Evolutionary conservation across 1,140 invertebrate genomes (phyloP), one percentile per base, ranked within the genome.

Genomic region (Drosophila bocki): DNA sequence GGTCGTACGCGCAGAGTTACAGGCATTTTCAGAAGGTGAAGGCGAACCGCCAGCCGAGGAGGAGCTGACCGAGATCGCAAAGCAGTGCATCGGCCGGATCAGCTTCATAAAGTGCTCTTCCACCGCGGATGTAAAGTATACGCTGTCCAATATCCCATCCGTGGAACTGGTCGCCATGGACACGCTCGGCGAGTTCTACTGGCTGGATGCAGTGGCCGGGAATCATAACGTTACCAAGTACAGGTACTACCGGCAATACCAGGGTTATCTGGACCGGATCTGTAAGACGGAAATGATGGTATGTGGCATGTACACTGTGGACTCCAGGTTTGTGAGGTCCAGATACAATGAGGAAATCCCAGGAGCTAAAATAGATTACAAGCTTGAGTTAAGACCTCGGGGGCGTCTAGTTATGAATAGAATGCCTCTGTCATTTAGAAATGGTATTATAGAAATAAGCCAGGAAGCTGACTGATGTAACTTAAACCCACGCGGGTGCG

Each of bases 181-280:
- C 26, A 70, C 70, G 3, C 39, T 74, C 4, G 19, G 45, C 39
- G 70, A 74, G 26, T 74, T 70, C 32, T 74, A 53, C 48, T 74
- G 70, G 54, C 33, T 41, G 17, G 47, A 74, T n/a, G 17, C 9
- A 1, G 3, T 22, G 17, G 37, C 15, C 17, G 41, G 47, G 11
- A 53, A 17, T 4, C 19, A 17, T 9, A 53, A 35, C 19, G 4
- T 74, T 3, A 71, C 32, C 33, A 69, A 53, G 48, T 70, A 44
- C 17, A 39, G 47, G 7, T 61, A 71, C 29, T 74, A 74, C 26
- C n/a, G 19, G 0, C 17, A 60, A 1, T 70, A 48, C 33, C 37
- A 53, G 17, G 15, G 26, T 9, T 7, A 17, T 0, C 39, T 74
- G 2, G n/a, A 32, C 0, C 13, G 19, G 11, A 29, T 53, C n/a